Percentiles rank a stretch among this genome's conserved stretches.
These are phyloP conservation scores for Tragelaphus strepsiceros DNA, from an alignment of 2,113 vertebrate genomes.

Conservation along the genomic window DNA sequence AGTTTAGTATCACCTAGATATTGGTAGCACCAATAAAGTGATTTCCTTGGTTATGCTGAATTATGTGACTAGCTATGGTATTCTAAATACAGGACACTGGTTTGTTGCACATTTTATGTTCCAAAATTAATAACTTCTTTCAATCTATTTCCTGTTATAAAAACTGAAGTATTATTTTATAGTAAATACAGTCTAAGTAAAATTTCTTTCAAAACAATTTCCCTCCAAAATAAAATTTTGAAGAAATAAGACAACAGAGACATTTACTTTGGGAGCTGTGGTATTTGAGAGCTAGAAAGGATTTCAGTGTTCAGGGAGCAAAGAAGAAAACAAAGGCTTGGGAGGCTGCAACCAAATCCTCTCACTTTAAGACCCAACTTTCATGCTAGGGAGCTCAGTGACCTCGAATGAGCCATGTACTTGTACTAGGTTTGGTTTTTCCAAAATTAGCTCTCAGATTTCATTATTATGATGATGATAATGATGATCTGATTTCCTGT, in stretches of 20 bases:
- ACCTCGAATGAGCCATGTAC: not conserved
- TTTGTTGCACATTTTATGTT: not conserved
- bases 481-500: not conserved
- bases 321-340: not conserved
- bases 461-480: not conserved
- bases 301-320: not conserved
- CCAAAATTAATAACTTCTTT: not conserved
- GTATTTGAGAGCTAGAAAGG: not conserved
- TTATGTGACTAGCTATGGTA: not conserved
- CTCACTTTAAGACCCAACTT: not conserved
- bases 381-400: not conserved
- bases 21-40: not conserved
- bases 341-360: not conserved
- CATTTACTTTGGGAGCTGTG: not conserved
- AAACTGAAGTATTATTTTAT: not conserved
- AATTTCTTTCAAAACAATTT: not conserved
- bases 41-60: not conserved
- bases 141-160: not conserved
- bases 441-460: not conserved
- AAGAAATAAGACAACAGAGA: not conserved
- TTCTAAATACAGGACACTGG: not conserved
- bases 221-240: conserved; percentile 14
- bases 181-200: not conserved
- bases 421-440: not conserved
- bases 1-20: not conserved